Base-by-base conservation (phyloP, 2,888 invertebrate species). In the Actias luna region DNA sequence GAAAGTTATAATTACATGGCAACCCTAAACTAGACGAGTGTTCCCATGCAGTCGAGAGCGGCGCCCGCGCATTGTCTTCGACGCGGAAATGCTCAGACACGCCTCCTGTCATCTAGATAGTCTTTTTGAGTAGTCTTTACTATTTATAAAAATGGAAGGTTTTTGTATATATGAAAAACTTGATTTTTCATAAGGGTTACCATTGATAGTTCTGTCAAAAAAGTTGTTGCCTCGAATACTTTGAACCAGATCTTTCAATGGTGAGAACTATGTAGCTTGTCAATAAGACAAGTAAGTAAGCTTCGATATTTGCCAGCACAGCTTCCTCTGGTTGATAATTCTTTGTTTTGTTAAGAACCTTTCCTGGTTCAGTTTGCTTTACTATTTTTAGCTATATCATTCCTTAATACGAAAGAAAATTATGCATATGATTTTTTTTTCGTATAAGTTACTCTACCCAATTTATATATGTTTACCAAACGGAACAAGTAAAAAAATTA, bases 11-110 rank as follows among this genome's bases (percentile, higher is more conserved):
- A 10, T 22, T 18, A 22, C 8, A 46, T 64, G 63, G 64, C 76
- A 85, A 67, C 84, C 84, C 82, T 84, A 75, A 60, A 59, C 75
- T 46, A 46, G 46, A 46, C 76, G n/a, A 77, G 61, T 33, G 36
- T 88, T 88, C 89, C 87, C 89, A 89, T 87, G 83, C 78, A 82
- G 84, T 78, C 79, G 82, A 79, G 82, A 85, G 81, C 74, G 74
- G 73, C 78, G 80, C 78, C 73, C 68, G 80, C 78, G 84, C 84
- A 86, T 88, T 88, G 88, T 88, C 78, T 83, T 72, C 63, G 68
- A 84, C 73, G 78, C 84, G 89, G 87, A 89, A 89, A 76, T 77
- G 68, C 64, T 74, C 65, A 67, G 69, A 58, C 59, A 64, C 68
- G 72, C 69, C 64, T 61, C 67, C 61, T 71, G 72, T 74, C 74